Percentiles rank a stretch among this genome's conserved stretches.
These are phyloP conservation scores for Diplazon laetatorius DNA, from an alignment of 2,888 invertebrate genomes.

Conservation along the genomic window DNA sequence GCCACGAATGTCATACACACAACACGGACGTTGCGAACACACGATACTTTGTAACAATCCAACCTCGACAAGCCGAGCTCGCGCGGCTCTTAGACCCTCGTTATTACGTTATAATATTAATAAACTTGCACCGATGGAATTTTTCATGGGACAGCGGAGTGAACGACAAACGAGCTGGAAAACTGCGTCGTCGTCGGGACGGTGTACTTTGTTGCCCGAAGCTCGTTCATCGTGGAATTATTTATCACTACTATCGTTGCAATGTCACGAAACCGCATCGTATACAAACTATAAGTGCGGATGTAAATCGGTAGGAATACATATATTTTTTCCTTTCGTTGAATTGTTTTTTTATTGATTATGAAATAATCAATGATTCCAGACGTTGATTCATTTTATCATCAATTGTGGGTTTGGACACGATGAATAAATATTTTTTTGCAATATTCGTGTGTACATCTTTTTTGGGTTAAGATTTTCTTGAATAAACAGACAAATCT, in stretches of 20 bases:
- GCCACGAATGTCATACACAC: conserved; percentile 43
- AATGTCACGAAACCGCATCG: conserved; percentile 36
- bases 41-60: conserved; percentile 51
- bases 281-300: too few species aligned
- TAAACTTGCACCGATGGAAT: conserved; percentile 48
- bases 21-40: background rate
- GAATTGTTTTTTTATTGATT: too few species aligned
- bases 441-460: too few species aligned
- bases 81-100: conserved; percentile 44
- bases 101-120: conserved; percentile 59
- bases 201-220: conserved; percentile 39
- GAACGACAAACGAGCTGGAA: conserved; percentile 52
- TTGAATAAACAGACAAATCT: too few species aligned
- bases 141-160: conserved; percentile 51
- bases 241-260: conserved; percentile 44
- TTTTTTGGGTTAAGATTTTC: too few species aligned
- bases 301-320: too few species aligned
- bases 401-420: too few species aligned
- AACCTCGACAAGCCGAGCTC: too few species aligned
- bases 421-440: too few species aligned
- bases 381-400: too few species aligned
- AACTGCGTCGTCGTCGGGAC: conserved; percentile 35
- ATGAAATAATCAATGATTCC: too few species aligned
- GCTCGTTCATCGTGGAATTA: conserved; percentile 47
- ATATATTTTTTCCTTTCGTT: too few species aligned